These are phyloP conservation scores for Pyrrhosoma nymphula DNA, from an alignment of 2,888 invertebrate species.

Conservation along the genomic window DNA sequence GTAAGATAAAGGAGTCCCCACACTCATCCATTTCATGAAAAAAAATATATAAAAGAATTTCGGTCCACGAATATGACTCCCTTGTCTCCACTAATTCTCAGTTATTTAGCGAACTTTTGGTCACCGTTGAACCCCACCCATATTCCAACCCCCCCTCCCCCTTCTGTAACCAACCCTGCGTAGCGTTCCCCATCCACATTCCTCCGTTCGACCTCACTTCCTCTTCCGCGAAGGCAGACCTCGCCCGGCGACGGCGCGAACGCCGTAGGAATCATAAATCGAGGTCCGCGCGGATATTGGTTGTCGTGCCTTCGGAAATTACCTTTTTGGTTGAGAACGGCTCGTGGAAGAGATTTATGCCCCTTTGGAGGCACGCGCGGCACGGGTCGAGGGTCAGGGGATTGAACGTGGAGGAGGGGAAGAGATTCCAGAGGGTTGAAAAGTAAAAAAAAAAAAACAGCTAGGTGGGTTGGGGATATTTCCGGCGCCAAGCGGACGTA, in stretches of 20 bases:
- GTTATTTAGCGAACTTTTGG: background rate
- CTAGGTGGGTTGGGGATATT: background rate
- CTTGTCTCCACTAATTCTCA: slow-evolving; percentile 20
- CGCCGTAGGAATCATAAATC: slow-evolving; percentile 55
- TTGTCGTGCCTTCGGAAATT: slow-evolving; percentile 62
- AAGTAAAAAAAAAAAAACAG: background rate
- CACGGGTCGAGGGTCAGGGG: background rate
- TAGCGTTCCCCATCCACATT: background rate
- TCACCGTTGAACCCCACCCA: background rate
- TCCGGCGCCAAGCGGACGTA: background rate
- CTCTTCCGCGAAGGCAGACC: background rate
- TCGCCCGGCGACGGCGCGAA: background rate
- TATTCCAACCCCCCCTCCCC: no score
- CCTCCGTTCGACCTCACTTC: background rate
- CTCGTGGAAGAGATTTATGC: background rate
- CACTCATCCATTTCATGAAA: background rate
- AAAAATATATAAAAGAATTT: background rate
- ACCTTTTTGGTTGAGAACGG: slow-evolving; percentile 44
- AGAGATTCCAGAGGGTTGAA: background rate
- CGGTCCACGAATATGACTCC: background rate
- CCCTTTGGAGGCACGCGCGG: slow-evolving; percentile 23
- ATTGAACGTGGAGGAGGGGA: background rate
- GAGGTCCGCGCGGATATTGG: slow-evolving; percentile 46
- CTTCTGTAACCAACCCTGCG: background rate
- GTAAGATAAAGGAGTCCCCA: background rate